Percentiles rank a stretch among this genome's conserved stretches.
Conservation (phyloP, 2,113 vertebrate genomes). For the Oncorhynchus tshawytscha region DNA sequence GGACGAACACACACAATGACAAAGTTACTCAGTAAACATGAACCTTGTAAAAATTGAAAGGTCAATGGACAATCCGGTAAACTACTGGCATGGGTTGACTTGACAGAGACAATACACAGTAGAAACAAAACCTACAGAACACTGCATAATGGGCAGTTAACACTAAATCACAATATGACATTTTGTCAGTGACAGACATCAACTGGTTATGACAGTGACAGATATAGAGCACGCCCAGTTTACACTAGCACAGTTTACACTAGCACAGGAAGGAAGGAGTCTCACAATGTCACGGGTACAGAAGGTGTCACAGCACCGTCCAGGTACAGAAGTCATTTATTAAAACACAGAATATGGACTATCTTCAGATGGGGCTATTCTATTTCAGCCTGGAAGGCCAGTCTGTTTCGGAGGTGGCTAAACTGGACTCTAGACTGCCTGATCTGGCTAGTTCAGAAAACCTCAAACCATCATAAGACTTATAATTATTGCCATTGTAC, state of each 20-base stretch:
- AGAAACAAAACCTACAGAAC: conserved; percentile 13
- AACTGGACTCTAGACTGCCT: not conserved
- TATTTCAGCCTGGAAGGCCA: conserved; percentile 12
- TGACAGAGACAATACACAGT: conserved; percentile 11
- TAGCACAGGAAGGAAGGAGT: conserved; percentile 19
- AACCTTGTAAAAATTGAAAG: not conserved
- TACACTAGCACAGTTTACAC: conserved; percentile 34
- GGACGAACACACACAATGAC: conserved; percentile 9
- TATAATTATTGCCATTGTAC: conserved; percentile 68
- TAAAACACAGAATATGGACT: conserved; percentile 31
- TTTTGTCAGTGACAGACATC: not conserved
- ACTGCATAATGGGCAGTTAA: conserved; percentile 13
- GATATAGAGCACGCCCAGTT: not conserved
- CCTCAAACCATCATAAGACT: conserved; percentile 27
- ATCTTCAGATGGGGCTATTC: conserved; percentile 31
- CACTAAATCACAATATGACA: conserved; percentile 12
- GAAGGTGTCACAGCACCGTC: conserved; percentile 39
- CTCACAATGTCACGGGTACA: conserved; percentile 35
- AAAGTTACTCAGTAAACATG: conserved; percentile 14
- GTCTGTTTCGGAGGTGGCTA: not conserved
- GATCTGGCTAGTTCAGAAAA: not conserved
- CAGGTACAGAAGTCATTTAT: conserved; percentile 14
- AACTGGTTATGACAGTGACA: conserved; percentile 10
- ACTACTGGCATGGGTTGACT: conserved; percentile 23
- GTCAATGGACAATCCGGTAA: conserved; percentile 13